Evolutionary conservation across 2,888 invertebrate species (phyloP).

Genomic region (Prosapia bicincta): DNA sequence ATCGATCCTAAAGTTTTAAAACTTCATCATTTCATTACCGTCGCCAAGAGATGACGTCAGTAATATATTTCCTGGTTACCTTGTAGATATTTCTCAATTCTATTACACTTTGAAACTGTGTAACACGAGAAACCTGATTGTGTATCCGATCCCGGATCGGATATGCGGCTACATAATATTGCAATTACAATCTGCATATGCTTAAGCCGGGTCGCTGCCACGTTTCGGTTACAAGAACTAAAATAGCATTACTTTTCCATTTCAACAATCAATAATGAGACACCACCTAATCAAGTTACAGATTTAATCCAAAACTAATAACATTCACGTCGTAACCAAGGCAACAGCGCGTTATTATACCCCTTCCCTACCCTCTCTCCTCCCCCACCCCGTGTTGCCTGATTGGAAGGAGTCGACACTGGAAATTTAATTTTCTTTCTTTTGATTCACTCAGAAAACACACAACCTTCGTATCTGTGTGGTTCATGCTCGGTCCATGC

Average conservation of each 20-base stretch:
- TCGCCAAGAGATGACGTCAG: too few species aligned
- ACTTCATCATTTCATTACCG: too few species aligned
- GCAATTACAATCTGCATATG: too few species aligned
- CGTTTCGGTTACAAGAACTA: not conserved
- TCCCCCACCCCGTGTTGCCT: not conserved
- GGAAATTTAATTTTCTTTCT: not conserved
- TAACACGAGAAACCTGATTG: too few species aligned
- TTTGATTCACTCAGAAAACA: not conserved
- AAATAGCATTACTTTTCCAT: not conserved
- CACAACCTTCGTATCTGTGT: not conserved
- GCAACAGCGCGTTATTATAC: not conserved
- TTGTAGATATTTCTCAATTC: too few species aligned
- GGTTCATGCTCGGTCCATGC: too few species aligned
- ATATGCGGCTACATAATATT: too few species aligned
- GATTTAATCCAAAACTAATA: not conserved
- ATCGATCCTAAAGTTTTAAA: too few species aligned
- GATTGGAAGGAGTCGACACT: not conserved
- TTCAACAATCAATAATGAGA: not conserved
- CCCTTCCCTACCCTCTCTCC: not conserved
- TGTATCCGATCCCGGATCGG: too few species aligned
- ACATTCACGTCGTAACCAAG: not conserved
- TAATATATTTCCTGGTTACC: too few species aligned
- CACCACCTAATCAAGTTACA: not conserved
- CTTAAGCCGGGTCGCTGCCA: too few species aligned
- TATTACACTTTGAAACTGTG: too few species aligned